These are phyloP conservation scores for Synanthedon myopaeformis DNA, from an alignment of 2,888 invertebrate genomes.

Conservation along the genomic window DNA sequence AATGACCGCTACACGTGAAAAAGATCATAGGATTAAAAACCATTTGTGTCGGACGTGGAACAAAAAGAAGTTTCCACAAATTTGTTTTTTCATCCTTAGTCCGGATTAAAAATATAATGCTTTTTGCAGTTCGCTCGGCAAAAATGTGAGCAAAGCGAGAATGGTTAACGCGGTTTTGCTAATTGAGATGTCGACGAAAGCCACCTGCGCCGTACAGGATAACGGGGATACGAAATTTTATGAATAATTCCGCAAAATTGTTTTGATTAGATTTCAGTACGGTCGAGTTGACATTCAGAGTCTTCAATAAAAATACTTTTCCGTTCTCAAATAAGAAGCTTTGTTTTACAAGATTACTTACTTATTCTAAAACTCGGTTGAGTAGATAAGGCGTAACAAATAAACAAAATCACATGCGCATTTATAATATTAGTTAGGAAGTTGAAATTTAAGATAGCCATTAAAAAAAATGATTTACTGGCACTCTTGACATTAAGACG, in stretches of 20 bases:
- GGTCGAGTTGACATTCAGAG: no score
- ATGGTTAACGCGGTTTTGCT: conserved; percentile 21
- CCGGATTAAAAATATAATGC: neutral
- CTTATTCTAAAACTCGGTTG: no score
- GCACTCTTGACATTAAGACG: no score
- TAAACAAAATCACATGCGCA: no score
- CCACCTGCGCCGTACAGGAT: conserved; percentile 25
- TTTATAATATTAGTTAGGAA: no score
- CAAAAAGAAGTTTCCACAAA: neutral
- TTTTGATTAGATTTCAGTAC: neutral
- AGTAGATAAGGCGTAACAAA: no score
- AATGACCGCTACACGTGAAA: neutral
- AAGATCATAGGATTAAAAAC: neutral
- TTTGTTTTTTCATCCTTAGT: neutral
- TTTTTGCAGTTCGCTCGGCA: neutral
- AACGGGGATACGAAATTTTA: conserved; percentile 16
- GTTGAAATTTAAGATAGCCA: no score
- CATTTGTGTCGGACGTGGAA: neutral
- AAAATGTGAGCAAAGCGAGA: conserved; percentile 14
- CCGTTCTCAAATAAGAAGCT: no score
- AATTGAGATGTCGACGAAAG: conserved; percentile 22
- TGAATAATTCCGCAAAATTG: neutral
- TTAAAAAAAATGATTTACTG: no score
- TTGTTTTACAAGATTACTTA: no score
- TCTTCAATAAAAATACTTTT: no score